Base-by-base conservation (phyloP, 2,113 vertebrate species). In the Lampris incognitus region DNA sequence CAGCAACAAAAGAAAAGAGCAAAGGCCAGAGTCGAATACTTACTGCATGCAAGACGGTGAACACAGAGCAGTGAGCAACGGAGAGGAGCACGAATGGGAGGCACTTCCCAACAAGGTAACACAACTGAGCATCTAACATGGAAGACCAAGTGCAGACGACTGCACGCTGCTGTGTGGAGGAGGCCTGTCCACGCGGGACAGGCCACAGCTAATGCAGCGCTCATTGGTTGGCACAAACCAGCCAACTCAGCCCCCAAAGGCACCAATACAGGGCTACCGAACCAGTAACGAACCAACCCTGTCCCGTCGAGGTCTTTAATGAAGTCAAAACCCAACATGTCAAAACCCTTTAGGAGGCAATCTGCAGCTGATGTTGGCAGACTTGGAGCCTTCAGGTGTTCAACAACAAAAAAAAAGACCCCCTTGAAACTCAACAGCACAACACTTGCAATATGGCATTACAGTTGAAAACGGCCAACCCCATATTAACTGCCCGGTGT, bases 321-420 rank as follows among this genome's bases (percentile, higher is more conserved):
- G 6, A 54, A 11, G 5, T 13, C 38, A 42, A 59, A 46, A 66
- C 9, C 39, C 6, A 3, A 55, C 60, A 44, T 4, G 8, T 36
- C 40, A 77, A 76, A 48, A 9, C 39, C 59, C 61, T 50, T 39
- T 40, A 24, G 63, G 74, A 6, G 4, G 5, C 10, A 42, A 36
- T 1, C 24, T 0, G 8, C 52, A 51, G 44, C 9, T n/a, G 6
- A 55, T 66, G 63, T 60, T 51, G 69, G 75, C 41, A 40, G 36
- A 68, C 56, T 8, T 10, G 24, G 73, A 58, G 6, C 36, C 3
- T n/a, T 2, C 40, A 10, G 44, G 57, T 38, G 37, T 48, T 41
- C 5, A n/a, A 39, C 24, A 2, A 51, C 13, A 37, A 38, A 41
- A 37, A 11, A 51, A 6, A 55, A 50, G 46, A 62, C 36, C 37